These are phyloP conservation scores for Maccullochella peelii DNA, from an alignment of 2,113 vertebrate species.

Conservation along the genomic window DNA sequence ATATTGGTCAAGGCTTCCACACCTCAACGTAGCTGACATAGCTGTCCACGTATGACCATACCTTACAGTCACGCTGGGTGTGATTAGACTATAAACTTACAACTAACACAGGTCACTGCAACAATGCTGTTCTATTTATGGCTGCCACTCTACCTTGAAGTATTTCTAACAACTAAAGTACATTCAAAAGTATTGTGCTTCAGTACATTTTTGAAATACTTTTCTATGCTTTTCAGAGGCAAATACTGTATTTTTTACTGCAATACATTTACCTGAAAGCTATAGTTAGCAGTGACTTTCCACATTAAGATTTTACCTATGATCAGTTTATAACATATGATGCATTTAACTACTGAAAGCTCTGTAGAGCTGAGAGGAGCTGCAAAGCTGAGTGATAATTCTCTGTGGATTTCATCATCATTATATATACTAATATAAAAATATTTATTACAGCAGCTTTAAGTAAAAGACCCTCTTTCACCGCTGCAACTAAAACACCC, in stretches of 20 bases:
- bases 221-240: no score
- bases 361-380: neutral
- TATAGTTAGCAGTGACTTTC: neutral
- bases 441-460: neutral
- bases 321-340: no score
- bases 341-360: no score
- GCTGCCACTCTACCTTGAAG: neutral
- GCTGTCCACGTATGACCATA: neutral
- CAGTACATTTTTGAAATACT: neutral
- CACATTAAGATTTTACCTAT: neutral
- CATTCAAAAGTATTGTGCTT: neutral
- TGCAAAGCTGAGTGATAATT: neutral
- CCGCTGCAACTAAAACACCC: neutral
- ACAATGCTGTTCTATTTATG: neutral
- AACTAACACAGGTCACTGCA: neutral
- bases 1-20: neutral
- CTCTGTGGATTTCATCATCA: neutral
- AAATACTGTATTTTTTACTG: neutral
- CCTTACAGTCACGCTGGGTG: neutral
- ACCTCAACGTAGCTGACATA: neutral
- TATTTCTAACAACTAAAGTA: neutral
- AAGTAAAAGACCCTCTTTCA: neutral
- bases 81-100: neutral
- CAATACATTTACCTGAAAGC: neutral
- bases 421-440: neutral